Base-by-base conservation (phyloP, 1,140 invertebrate genomes). In the Drosophila asahinai region DNA sequence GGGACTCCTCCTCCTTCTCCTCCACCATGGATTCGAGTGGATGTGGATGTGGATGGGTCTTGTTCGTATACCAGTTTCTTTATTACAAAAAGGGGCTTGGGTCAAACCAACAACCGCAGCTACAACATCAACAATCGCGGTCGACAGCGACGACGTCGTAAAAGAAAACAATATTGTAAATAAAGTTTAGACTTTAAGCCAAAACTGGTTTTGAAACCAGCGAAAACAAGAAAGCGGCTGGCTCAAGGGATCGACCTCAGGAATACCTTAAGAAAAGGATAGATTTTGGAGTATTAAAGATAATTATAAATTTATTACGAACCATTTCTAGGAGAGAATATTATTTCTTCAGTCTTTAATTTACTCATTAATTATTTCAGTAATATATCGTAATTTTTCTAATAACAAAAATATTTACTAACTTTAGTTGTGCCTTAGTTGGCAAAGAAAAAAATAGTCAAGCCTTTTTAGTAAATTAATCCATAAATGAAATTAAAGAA, bases 121-220 rank as follows among this genome's bases (percentile, higher is more conserved):
- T 75, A 54, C 65, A 64, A 55, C 64, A 55, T 48, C 62, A 52
- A 70, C 66, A 61, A 43, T 61, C 45, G 59, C 66, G 60, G 81
- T 77, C 73, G 67, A 79, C 77, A 80, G 72, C 84, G 72, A 76
- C 80, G 72, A 59, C 64, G 80, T 83, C 84, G 84, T 87, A 89
- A 87, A 89, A 78, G 84, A 87, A 89, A 89, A 87, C 84, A 87
- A 89, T 87, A 89, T 87, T 87, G 81, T 87, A 87, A 87, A 87
- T 84, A 87, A 87, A 89, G 86, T 90, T 89, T 89, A 84, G 84
- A 87, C 67, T 87, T 84, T 83, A 83, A 83, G 84, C 66, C 81
- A 71, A 87, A 87, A 87, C 84, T 75, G 84, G 84, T 87, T 87
- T 64, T 62, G 47, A 68, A 87, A 77, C 83, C 86, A 86, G 70